Percentiles rank a stretch among this genome's conserved stretches.
These are phyloP conservation scores for Aleadryas rufinucha DNA, from an alignment of 2,113 vertebrate genomes.

Conservation along the genomic window DNA sequence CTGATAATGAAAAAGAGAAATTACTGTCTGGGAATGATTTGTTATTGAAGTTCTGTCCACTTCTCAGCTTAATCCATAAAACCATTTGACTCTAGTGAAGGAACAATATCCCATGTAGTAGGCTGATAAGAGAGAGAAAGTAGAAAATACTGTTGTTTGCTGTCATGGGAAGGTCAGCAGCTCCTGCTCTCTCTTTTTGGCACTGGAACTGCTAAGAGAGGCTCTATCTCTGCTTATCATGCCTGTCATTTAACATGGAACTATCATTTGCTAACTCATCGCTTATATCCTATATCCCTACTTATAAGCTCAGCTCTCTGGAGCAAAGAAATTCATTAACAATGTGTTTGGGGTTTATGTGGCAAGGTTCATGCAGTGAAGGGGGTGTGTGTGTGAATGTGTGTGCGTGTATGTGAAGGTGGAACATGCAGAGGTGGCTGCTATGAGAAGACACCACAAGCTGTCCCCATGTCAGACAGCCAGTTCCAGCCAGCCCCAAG, in stretches of 20 bases:
- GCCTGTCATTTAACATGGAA: neutral
- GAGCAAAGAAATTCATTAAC: neutral
- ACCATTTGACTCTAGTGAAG: conserved; percentile 28
- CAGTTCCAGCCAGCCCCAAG: neutral
- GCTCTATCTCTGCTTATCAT: neutral
- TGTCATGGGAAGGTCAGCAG: neutral
- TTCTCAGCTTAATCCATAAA: conserved; percentile 63
- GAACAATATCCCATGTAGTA: conserved; percentile 29
- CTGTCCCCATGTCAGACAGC: neutral
- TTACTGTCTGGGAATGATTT: conserved; percentile 55
- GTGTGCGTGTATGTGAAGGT: neutral
- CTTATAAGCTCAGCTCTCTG: neutral
- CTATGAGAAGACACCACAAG: neutral
- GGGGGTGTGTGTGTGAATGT: rapidly evolving
- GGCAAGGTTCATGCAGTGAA: neutral
- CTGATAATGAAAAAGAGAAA: conserved; percentile 62
- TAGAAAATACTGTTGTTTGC: conserved; percentile 34
- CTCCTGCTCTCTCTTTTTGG: neutral
- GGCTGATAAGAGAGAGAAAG: conserved; percentile 42
- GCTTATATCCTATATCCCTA: neutral
- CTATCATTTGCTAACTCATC: neutral
- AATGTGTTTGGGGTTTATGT: neutral
- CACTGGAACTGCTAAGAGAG: neutral
- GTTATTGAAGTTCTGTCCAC: conserved; percentile 66
- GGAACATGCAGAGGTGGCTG: rapidly evolving